Evolutionary conservation across 2,113 vertebrate species (phyloP).

Genomic region (Daboia siamensis): DNA sequence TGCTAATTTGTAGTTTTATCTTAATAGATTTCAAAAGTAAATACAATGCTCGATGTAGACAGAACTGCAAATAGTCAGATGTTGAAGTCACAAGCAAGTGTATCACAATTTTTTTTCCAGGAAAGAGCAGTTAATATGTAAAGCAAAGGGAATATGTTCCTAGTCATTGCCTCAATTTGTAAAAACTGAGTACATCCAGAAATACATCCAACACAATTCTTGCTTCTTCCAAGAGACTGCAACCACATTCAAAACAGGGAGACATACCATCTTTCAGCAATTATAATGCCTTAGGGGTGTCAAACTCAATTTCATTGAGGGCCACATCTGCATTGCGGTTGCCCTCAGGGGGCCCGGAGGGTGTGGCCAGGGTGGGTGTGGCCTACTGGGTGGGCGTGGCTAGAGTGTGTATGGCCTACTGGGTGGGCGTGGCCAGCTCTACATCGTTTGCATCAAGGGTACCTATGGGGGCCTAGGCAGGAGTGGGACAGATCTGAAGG

Average conservation of each 20-base stretch:
- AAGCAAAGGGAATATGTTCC: neutral
- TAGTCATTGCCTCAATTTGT: neutral
- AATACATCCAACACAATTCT: neutral
- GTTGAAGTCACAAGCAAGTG: neutral
- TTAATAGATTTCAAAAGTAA: neutral
- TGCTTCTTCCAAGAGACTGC: neutral
- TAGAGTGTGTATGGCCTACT: no score
- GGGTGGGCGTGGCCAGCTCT: no score
- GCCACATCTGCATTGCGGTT: no score
- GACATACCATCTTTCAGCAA: neutral
- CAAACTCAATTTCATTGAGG: no score
- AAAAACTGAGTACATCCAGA: neutral
- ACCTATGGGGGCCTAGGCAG: no score
- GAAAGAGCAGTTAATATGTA: neutral
- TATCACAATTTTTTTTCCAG: neutral
- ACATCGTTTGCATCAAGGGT: no score
- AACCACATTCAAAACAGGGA: neutral
- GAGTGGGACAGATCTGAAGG: no score
- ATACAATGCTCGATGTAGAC: neutral
- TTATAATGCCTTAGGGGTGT: neutral
- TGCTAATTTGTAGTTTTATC: neutral
- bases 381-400: no score
- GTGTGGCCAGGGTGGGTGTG: no score
- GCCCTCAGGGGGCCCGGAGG: no score
- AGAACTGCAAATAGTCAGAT: neutral